Base-by-base conservation (phyloP, 2,797 vertebrate genomes). In the Sphenopsis melanotis region DNA sequence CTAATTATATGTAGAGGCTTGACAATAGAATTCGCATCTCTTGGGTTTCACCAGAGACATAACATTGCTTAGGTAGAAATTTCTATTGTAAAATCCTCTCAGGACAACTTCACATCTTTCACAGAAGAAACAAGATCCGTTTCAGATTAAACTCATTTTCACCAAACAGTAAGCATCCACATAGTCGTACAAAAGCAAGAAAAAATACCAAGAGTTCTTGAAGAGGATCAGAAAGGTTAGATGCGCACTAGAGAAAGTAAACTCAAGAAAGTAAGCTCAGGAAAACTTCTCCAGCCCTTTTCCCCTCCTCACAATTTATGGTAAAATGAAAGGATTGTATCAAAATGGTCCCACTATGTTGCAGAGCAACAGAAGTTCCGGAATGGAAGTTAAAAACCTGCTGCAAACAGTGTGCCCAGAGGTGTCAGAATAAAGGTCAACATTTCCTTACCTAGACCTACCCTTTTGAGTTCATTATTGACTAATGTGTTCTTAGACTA, bases 291-390 rank as follows among this genome's bases (percentile, higher is more conserved):
- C 39, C 39, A 63, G 21, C 6, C 41, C 42, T 49, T 32, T 69
- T 18, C 7, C 7, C 8, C 11, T 5, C 9, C 19, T 53, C 16
- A 9, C 4, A 6, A 81, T 49, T 83, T 63, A 90, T 4, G 5
- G 12, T 34, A 75, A 86, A 90, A 88, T 52, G 3, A 86, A 94
- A 79, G 10, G 59, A 59, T 16, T 72, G 26, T 41, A 55, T 70
- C 6, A 34, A 52, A 89, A 87, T 0, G 0, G n/a, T 39, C 19
- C n/a, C 7, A 1, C 29, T 39, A 27, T 4, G 9, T 26, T 37
- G 39, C 15, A 84, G 47, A 21, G 24, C 36, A 78, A 64, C 7
- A 44, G 7, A 79, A 63, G 32, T 66, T 68, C 7, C 0, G 0
- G 15, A 80, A 63, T 2, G 9, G 32, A 87, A 84, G 27, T 69